phyloP scores from a whole-genome alignment of 2,113 vertebrate species.

The Ellobius talpinus region DNA sequence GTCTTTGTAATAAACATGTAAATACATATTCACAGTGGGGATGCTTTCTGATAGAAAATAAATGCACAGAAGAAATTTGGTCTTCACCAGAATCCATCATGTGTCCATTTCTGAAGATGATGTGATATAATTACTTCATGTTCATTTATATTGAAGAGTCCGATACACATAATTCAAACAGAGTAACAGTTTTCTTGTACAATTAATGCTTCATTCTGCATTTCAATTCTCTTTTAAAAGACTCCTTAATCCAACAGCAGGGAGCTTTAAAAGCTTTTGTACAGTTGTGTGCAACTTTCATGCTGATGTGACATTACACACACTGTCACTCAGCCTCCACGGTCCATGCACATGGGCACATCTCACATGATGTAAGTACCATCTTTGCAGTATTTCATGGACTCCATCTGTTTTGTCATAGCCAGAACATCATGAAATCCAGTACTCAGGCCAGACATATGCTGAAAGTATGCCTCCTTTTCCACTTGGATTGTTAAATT shows the following conservation, averaged over 20 bases:
- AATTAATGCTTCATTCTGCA: conserved; percentile 77
- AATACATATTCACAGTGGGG: conserved; percentile 75
- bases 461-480: conserved; percentile 99
- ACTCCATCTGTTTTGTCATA: conserved; percentile 97
- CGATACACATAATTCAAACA: conserved; percentile 77
- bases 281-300: conserved; percentile 82
- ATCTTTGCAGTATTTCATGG: conserved; percentile 95
- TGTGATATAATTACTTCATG: conserved; percentile 20
- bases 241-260: conserved; percentile 81
- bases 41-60: conserved; percentile 73
- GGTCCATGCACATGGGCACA: background rate
- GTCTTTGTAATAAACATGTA: conserved; percentile 76
- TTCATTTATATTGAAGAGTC: conserved; percentile 77
- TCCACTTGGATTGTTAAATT: conserved; percentile 98
- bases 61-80: conserved; percentile 63
- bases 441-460: conserved; percentile 98
- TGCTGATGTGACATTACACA: conserved; percentile 55
- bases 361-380: conserved; percentile 97
- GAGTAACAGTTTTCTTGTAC: conserved; percentile 76
- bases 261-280: conserved; percentile 82
- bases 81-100: conserved; percentile 70
- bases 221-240: conserved; percentile 81
- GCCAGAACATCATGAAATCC: conserved; percentile 97
- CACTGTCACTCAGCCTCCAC: conserved; percentile 57
- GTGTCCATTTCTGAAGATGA: conserved; percentile 69